Percentiles rank a stretch among this genome's conserved stretches.
Conservation (phyloP, 2,113 vertebrate genomes). For the Anhinga anhinga region DNA sequence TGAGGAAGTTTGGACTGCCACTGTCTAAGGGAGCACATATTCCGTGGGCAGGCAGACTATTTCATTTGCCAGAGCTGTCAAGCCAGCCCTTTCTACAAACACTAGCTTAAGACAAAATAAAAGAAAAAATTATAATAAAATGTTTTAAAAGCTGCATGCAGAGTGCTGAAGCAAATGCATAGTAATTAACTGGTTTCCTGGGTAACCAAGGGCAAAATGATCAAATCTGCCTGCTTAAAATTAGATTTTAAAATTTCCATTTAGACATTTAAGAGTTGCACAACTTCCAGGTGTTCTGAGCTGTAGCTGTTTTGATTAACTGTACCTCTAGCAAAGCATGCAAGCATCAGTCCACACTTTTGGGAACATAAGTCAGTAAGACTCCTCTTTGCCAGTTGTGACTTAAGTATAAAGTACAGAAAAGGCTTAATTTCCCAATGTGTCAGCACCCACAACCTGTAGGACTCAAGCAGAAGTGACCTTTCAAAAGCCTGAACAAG, state of each 20-base stretch:
- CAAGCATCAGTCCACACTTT: background rate
- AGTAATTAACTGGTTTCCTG: slow-evolving; percentile 59
- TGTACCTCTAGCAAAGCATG: background rate
- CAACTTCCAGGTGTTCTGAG: background rate
- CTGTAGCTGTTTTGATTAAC: background rate
- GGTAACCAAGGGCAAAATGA: slow-evolving; percentile 42
- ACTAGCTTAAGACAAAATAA: slow-evolving; percentile 53
- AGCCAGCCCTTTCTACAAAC: slow-evolving; percentile 47
- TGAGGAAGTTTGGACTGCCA: slow-evolving; percentile 58
- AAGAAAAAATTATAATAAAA: slow-evolving; percentile 55
- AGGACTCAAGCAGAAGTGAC: background rate
- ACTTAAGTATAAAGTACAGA: background rate
- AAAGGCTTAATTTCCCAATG: background rate
- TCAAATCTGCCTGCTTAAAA: slow-evolving; percentile 39
- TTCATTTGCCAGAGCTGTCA: slow-evolving; percentile 58
- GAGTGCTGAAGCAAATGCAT: slow-evolving; percentile 34
- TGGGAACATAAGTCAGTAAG: background rate
- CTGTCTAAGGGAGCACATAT: slow-evolving; percentile 35
- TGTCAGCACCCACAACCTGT: background rate
- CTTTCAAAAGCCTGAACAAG: background rate
- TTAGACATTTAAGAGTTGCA: background rate
- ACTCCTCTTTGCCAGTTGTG: background rate
- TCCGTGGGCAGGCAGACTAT: slow-evolving; percentile 63
- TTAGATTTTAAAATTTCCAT: slow-evolving; percentile 18
- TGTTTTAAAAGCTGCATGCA: slow-evolving; percentile 35